Base-by-base conservation (phyloP, 2,797 vertebrate genomes). In the Typhlichthys subterraneus region DNA sequence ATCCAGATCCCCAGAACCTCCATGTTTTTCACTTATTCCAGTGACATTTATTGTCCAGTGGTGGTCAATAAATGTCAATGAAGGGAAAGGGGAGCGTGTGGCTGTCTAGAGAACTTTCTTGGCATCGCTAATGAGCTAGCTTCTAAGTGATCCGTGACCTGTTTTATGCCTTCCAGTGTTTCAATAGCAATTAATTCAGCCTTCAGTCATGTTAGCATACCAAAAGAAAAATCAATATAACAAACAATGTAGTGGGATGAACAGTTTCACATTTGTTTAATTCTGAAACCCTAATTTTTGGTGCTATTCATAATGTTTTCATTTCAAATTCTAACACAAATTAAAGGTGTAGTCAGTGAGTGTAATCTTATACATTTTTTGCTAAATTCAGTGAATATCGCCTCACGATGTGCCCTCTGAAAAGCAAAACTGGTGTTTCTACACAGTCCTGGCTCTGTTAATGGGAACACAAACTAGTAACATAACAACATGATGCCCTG, bases 11-110 rank as follows among this genome's bases (percentile, higher is more conserved):
- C 14, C 5, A 50, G 65, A 65, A 53, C 23, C 68, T 56, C 13
- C 52, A 66, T 3, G 67, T 69, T 76, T 62, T 23, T 68, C 7
- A 0, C 51, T 61, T 12, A 29, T 62, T 45, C 58, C 14, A 67
- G 12, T 45, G 51, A 65, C 57, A 61, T 76, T 76, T 65, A 70
- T 63, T 17, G 46, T 9, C 67, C 56, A 63, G 19, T 12, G 33
- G 29, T 33, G 64, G 77, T 77, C 73, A 76, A 80, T 83, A 78
- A 75, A 79, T 53, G 65, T 59, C 77, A 64, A 51, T 55, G 59
- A 46, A 59, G 63, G 38, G 38, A 63, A 67, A 62, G 17, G 45
- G 69, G 17, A 57, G 57, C 13, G 12, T 19, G 50, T 14, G n/a
- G 15, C 50, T 52, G 57, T 70, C 61, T 11, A 48, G n/a, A n/a